Evolutionary conservation across 2,113 vertebrate genomes (phyloP).

Genomic region (Todiramphus chloris): DNA sequence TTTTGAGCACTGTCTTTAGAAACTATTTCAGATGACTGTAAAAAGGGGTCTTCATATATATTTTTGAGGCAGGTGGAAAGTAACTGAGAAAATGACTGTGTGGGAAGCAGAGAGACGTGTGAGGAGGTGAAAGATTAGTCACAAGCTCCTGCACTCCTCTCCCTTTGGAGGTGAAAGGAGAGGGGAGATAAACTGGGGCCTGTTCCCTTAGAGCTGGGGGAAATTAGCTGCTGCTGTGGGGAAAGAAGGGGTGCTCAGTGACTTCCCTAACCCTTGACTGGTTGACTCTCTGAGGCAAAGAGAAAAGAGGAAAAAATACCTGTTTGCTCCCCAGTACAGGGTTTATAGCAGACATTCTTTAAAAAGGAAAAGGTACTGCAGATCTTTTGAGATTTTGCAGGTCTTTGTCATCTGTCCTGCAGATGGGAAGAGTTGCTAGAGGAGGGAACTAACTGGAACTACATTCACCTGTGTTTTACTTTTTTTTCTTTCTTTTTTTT

Average conservation of each 20-base stretch:
- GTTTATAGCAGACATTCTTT: neutral
- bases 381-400: neutral
- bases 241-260: neutral
- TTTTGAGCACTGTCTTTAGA: constrained; percentile 26
- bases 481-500: neutral
- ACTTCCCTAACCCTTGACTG: neutral
- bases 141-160: neutral
- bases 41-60: constrained; percentile 9
- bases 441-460: neutral
- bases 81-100: neutral
- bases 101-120: neutral
- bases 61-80: constrained; percentile 14
- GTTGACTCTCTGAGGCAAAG: neutral
- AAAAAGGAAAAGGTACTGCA: neutral
- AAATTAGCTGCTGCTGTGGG: neutral
- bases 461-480: neutral
- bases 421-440: neutral
- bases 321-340: neutral
- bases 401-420: neutral
- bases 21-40: constrained; percentile 20
- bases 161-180: neutral
- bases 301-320: neutral
- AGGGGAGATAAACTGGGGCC: neutral
- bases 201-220: neutral
- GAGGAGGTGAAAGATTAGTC: neutral